Conservation (phyloP, 1,140 invertebrate genomes). For the Ridgeia piscesae region DNA sequence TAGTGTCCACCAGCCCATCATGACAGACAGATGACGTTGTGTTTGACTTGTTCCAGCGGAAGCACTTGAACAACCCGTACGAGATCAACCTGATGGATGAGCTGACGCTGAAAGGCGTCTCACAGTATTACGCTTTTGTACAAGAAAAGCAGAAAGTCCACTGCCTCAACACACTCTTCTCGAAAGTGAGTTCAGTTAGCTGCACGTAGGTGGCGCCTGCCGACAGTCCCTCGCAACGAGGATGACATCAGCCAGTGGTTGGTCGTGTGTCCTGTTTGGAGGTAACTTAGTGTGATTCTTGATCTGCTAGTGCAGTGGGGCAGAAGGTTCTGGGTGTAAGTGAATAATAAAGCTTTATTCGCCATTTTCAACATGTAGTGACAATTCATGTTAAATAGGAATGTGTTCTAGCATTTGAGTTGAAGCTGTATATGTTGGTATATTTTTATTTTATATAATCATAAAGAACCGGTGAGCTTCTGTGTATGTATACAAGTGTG, state of each 20-base stretch:
- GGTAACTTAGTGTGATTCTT: conserved; percentile 17
- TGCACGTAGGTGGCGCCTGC: neutral
- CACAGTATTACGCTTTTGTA: conserved; percentile 99
- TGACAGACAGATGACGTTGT: too few relatives aligned
- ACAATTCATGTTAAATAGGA: too few relatives aligned
- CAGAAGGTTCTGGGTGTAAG: neutral
- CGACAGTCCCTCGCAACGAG: neutral
- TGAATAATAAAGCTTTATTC: too few relatives aligned
- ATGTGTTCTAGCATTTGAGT: too few relatives aligned
- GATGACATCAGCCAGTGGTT: neutral
- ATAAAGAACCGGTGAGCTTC: neutral
- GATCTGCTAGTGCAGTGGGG: too few relatives aligned
- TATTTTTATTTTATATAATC: neutral
- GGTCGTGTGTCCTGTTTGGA: neutral
- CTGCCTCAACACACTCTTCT: conserved; percentile 99
- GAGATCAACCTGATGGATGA: conserved; percentile 99
- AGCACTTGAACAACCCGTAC: conserved; percentile 93
- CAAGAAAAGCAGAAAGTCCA: conserved; percentile 99
- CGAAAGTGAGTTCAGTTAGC: conserved; percentile 72
- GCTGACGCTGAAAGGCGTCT: conserved; percentile 97
- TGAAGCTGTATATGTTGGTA: neutral
- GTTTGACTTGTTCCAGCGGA: conserved; percentile 62
- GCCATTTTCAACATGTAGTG: too few relatives aligned
- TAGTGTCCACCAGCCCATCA: too few relatives aligned
- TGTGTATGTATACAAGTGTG: neutral